Evolutionary conservation across 2,113 vertebrate species (phyloP).

Genomic region (Sus scrofa): DNA sequence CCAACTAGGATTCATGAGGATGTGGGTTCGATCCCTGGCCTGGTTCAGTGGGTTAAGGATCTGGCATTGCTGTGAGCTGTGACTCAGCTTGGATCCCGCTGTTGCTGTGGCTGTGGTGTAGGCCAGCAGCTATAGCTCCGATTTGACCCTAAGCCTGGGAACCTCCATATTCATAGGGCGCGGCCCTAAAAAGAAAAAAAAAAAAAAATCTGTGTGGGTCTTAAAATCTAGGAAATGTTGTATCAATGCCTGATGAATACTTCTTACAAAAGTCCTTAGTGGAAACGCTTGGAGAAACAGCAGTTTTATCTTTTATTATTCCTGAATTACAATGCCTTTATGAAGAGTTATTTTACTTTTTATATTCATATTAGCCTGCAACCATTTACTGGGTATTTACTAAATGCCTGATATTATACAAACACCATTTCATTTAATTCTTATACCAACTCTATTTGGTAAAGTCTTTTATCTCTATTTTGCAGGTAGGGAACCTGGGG

Average conservation of each 20-base stretch:
- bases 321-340: not conserved
- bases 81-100: no score
- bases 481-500: not conserved
- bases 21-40: no score
- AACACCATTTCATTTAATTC: not conserved
- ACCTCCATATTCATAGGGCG: no score
- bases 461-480: not conserved
- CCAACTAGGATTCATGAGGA: no score
- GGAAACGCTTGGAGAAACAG: not conserved
- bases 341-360: not conserved
- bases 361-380: not conserved
- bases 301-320: constrained; percentile 23
- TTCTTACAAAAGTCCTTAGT: not conserved
- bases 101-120: no score
- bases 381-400: not conserved
- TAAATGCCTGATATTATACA: not conserved
- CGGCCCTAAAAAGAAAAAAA: no score
- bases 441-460: not conserved
- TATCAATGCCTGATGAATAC: not conserved
- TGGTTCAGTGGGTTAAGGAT: no score
- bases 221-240: not conserved
- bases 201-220: no score
- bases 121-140: no score
- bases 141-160: no score
- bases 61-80: no score